These are phyloP conservation scores for Gila orcuttii DNA, from an alignment of 2,113 vertebrate genomes.

Conservation along the genomic window DNA sequence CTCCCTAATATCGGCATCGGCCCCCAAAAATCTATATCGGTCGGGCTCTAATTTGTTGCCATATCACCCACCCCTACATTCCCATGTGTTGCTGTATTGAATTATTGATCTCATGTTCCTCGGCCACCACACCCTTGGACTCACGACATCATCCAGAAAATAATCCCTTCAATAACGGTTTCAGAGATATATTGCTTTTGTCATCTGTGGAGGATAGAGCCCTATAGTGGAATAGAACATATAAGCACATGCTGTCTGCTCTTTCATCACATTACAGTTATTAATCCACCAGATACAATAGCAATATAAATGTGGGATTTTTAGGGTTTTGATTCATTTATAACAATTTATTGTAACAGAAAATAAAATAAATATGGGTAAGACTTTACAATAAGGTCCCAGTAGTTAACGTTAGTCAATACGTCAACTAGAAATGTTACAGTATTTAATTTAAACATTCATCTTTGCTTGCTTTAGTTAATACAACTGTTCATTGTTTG, in stretches of 20 bases:
- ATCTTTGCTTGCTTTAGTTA: too few species aligned
- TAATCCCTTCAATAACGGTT: not conserved
- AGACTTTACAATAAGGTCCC: too few species aligned
- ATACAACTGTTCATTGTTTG: too few species aligned
- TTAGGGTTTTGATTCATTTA: not conserved
- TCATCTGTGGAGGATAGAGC: not conserved
- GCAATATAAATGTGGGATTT: not conserved
- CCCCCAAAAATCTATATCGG: too few species aligned
- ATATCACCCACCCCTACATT: not conserved
- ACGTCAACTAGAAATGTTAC: too few species aligned
- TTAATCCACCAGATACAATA: not conserved
- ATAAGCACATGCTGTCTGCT: not conserved
- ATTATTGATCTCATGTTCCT: constrained; percentile 11
- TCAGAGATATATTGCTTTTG: not conserved
- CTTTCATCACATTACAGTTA: not conserved
- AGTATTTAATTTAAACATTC: too few species aligned
- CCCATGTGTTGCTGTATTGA: not conserved
- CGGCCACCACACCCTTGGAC: not conserved
- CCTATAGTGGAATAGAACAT: not conserved
- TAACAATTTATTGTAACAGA: too few species aligned
- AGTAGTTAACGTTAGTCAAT: too few species aligned
- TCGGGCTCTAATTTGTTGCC: too few species aligned
- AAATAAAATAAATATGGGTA: too few species aligned
- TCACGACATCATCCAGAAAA: not conserved
- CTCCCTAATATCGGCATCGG: too few species aligned